Base-by-base conservation (phyloP, 2,888 invertebrate species). In the Phortica okadai region DNA sequence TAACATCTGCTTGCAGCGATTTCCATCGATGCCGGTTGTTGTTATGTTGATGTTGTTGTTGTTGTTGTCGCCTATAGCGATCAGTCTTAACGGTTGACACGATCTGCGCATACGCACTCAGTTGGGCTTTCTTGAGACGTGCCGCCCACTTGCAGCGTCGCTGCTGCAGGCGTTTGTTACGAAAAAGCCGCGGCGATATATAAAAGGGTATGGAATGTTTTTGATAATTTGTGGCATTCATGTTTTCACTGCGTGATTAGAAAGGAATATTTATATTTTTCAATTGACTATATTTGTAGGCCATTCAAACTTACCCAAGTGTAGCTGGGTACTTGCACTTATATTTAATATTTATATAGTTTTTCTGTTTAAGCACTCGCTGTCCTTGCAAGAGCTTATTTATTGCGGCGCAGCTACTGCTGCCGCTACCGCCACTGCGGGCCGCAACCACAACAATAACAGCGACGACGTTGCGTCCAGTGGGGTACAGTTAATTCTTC, bases 171-270 rank as follows among this genome's bases (percentile, higher is more conserved):
- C 90, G 90, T 79, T 88, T 83, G 77, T 90, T 90, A 76, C 88
- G 86, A 76, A 90, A 90, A 70, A 90, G 82, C 73, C 81, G 83
- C 21, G 88, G 79, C 45, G 91, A 90, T 72, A 90, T 90, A 80
- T 88, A 87, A 80, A 90, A 90, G 73, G 85, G 87, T 81, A 83
- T 87, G 90, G 90, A 88, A 89, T 91, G 90, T 87, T 84, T 88
- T 81, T 81, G 84, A 82, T 82, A n/a, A 21, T 58, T 16, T 42
- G 41, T 16, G 67, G 21, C 75, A 25, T 58, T 33, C 64, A 64
- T 50, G 45, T n/a, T 50, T 64, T 42, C 14, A 16, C 16, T 2
- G 8, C 67, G 59, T 10, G 10, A 41, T 62, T 85, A 82, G 77
- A 21, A 75, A 69, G 21, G 21, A 33, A 64, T 59, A 54, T 11